Percentiles rank a stretch among this genome's conserved stretches.
Conservation (phyloP, 1,140 invertebrate species). For the Solen grandis region DNA sequence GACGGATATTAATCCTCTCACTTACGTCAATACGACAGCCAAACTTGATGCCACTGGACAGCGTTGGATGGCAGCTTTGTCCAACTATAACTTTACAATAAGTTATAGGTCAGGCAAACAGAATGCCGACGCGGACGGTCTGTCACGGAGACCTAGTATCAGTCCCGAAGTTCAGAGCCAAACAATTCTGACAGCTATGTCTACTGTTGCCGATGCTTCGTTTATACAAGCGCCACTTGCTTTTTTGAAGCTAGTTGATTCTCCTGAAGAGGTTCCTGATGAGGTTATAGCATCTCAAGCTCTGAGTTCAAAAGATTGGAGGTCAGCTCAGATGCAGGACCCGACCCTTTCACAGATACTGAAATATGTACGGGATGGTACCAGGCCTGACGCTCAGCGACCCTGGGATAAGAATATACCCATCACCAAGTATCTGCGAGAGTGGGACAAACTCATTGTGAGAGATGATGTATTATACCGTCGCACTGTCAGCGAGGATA, state of each 20-base stretch:
- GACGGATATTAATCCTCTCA: constrained; percentile 32
- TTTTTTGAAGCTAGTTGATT: too few species aligned
- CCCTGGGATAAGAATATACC: not conserved
- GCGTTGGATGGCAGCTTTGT: not conserved
- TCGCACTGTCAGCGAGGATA: not conserved
- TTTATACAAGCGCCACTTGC: not conserved
- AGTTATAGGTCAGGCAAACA: too few species aligned
- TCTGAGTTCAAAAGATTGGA: too few species aligned
- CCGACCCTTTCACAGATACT: too few species aligned
- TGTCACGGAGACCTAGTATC: not conserved
- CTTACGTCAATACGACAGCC: constrained; percentile 25
- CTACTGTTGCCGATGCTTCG: too few species aligned
- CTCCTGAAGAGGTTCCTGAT: too few species aligned
- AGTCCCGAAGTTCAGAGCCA: constrained; percentile 1
- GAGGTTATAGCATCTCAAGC: too few species aligned
- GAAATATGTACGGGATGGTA: too few species aligned
- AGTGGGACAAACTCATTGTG: not conserved
- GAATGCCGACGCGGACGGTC: constrained; percentile 19
- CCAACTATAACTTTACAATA: not conserved
- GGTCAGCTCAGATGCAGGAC: too few species aligned
- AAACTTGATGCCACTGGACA: too few species aligned
- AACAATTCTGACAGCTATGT: too few species aligned
- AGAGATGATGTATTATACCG: not conserved
- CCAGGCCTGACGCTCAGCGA: not conserved
- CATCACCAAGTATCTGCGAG: not conserved